These are phyloP conservation scores for Ptilorrhoa leucosticta DNA, from an alignment of 2,113 vertebrate genomes.

Conservation along the genomic window DNA sequence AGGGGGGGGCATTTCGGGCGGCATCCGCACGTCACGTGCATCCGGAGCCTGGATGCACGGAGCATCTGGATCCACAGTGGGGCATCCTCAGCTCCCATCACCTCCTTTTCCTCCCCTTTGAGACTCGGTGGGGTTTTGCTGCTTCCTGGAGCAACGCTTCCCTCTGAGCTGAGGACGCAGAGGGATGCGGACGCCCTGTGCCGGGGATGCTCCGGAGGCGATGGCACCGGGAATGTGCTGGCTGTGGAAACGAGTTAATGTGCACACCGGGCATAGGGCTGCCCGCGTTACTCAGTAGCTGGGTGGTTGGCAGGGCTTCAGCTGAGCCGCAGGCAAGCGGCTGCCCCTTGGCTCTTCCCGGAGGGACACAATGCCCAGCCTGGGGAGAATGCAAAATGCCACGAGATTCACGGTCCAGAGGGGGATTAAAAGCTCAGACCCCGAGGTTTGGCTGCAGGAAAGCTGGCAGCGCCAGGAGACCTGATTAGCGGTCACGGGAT, in stretches of 20 bases:
- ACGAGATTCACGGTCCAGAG: accelerated
- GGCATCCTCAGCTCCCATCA: background rate
- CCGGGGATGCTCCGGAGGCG: accelerated
- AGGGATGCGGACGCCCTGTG: accelerated
- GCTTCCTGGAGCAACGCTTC: accelerated
- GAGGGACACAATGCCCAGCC: background rate
- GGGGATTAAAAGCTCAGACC: background rate
- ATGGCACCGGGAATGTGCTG: accelerated
- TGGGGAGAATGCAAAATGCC: background rate
- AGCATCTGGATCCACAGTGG: background rate
- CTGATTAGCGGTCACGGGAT: background rate
- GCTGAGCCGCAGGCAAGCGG: accelerated
- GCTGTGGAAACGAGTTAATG: background rate
- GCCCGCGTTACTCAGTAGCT: background rate
- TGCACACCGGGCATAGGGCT: accelerated
- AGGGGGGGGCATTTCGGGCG: accelerated
- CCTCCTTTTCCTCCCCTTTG: background rate
- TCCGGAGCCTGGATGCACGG: accelerated
- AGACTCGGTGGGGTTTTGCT: background rate
- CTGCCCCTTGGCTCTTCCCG: background rate
- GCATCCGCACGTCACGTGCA: background rate
- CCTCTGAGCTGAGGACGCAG: background rate
- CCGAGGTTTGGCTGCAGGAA: background rate
- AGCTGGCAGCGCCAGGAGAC: background rate
- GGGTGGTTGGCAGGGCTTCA: background rate